Percentiles rank a stretch among this genome's conserved stretches.
Evolutionary conservation across 2,888 invertebrate genomes (phyloP).

Genomic region (Hetaerina titia): DNA sequence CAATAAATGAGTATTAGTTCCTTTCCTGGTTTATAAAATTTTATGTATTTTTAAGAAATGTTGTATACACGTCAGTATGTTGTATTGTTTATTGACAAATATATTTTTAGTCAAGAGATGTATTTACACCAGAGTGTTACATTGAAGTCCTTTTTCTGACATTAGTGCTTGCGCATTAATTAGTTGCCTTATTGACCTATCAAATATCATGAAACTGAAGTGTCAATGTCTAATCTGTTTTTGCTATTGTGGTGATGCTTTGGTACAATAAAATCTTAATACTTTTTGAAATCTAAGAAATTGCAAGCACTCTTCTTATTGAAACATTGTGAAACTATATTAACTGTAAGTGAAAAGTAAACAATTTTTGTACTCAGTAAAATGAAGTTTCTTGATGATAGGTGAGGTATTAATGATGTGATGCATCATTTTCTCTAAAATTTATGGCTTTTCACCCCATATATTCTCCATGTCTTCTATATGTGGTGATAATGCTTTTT

Average conservation of each 20-base stretch:
- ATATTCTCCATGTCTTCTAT: no score
- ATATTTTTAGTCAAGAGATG: constrained; percentile 65
- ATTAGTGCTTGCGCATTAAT: constrained; percentile 52
- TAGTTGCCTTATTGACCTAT: constrained; percentile 49
- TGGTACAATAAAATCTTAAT: constrained; percentile 62
- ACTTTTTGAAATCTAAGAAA: constrained; percentile 52
- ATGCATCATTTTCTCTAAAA: no score
- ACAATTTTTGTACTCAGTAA: no score
- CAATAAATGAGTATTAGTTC: constrained; percentile 45
- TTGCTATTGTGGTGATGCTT: constrained; percentile 55
- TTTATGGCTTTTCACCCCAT: no score
- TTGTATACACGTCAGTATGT: constrained; percentile 47
- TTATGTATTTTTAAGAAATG: constrained; percentile 63
- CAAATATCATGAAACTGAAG: constrained; percentile 19
- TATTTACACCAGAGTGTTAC: constrained; percentile 50
- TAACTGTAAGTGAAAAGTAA: no score
- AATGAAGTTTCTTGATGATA: no score
- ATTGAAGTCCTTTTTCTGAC: constrained; percentile 5
- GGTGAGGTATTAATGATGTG: no score
- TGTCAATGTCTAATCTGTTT: constrained; percentile 46
- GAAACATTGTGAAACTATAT: neutral
- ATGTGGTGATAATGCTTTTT: no score
- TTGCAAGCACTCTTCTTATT: neutral
- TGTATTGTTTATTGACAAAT: constrained; percentile 64
- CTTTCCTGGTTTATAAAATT: constrained; percentile 37